These are phyloP conservation scores for Cuniculus paca DNA, from an alignment of 2,797 vertebrate genomes.

Conservation along the genomic window DNA sequence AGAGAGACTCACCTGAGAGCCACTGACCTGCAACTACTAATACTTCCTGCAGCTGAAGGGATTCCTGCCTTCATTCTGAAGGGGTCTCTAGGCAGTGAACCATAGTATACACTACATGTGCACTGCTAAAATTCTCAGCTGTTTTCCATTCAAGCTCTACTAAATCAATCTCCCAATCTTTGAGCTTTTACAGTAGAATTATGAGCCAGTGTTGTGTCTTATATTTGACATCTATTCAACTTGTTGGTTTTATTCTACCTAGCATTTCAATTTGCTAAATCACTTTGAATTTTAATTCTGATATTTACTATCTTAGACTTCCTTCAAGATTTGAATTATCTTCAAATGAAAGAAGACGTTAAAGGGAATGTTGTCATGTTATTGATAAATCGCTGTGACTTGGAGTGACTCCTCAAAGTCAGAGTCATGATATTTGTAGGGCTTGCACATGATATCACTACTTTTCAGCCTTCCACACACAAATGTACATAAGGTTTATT, in stretches of 20 bases:
- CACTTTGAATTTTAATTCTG: constrained; percentile 35
- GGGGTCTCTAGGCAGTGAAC: neutral
- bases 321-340: neutral
- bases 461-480: neutral
- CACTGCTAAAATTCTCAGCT: neutral
- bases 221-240: neutral
- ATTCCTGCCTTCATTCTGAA: neutral
- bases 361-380: neutral
- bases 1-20: neutral
- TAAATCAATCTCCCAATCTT: neutral
- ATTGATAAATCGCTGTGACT: constrained; percentile 2
- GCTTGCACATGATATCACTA: neutral
- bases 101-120: neutral
- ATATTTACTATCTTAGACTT: neutral
- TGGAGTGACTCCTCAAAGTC: neutral
- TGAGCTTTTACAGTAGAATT: neutral
- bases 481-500: neutral
- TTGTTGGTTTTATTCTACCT: neutral
- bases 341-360: constrained; percentile 3
- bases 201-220: neutral
- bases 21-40: neutral
- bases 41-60: neutral
- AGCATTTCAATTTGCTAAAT: neutral
- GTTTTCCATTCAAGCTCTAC: neutral
- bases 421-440: neutral